Evolutionary conservation across 2,888 invertebrate genomes (phyloP).

Genomic region (Rhamnusium bicolor): DNA sequence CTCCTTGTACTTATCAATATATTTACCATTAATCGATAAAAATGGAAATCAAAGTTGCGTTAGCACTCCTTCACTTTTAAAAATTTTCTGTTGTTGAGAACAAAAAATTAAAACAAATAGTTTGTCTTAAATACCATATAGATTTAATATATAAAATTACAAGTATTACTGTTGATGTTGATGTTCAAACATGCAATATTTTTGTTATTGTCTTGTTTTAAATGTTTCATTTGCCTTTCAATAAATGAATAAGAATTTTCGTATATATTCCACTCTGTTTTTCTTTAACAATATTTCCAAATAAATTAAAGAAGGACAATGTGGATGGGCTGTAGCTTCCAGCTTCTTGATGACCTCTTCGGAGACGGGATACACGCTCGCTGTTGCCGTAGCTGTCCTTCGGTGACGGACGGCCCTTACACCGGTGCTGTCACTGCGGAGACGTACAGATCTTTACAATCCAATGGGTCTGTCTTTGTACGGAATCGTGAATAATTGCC

Average conservation of each 20-base stretch:
- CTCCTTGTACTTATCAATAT: no score
- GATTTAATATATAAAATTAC: no score
- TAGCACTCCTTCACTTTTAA: no score
- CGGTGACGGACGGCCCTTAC: conserved; percentile 50
- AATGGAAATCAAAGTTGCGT: no score
- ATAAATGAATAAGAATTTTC: neutral
- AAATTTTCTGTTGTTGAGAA: no score
- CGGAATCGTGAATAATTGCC: conserved; percentile 50
- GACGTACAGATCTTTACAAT: conserved; percentile 48
- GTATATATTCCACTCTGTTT: neutral
- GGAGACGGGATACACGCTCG: conserved; percentile 17
- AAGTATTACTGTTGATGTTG: no score
- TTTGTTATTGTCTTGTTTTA: no score
- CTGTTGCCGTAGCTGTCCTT: conserved; percentile 28
- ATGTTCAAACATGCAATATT: no score
- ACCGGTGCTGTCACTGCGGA: conserved; percentile 49
- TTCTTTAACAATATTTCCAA: conserved; percentile 1
- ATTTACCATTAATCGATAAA: no score
- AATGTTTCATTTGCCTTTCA: no score
- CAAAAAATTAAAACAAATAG: no score
- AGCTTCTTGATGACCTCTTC: conserved; percentile 16
- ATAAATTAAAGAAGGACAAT: conserved; percentile 16
- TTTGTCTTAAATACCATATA: no score
- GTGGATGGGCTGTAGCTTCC: conserved; percentile 14
- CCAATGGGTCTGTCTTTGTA: conserved; percentile 48